A percentile compares a stretch with the other conserved stretches of the same genome.
phyloP scores from a whole-genome alignment of 2,888 invertebrate genomes.

The Penaeus monodon region DNA sequence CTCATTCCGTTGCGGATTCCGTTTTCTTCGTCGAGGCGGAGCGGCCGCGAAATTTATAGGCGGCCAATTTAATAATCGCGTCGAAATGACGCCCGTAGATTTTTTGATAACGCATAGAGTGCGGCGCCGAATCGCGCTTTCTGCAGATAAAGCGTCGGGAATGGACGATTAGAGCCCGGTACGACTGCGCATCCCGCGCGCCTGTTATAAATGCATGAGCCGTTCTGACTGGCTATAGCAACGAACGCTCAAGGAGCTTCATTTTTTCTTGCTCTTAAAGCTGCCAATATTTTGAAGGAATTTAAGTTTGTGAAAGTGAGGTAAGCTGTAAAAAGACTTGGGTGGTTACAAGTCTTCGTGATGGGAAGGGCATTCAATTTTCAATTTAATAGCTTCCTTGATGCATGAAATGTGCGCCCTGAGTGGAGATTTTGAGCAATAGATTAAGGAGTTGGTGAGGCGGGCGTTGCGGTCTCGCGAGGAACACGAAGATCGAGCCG shows the following conservation, averaged over 20 bases:
- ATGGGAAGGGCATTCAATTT: background rate
- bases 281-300: too few relatives aligned
- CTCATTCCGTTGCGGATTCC: constrained; percentile 15
- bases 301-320: constrained; percentile 5
- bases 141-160: background rate
- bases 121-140: background rate
- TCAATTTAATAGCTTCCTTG: constrained; percentile 13
- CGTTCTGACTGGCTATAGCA: too few relatives aligned
- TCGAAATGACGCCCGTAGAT: constrained; percentile 11
- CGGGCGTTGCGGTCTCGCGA: background rate
- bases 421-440: constrained; percentile 13
- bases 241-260: too few relatives aligned
- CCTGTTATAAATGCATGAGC: too few relatives aligned
- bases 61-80: constrained; percentile 1
- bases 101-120: constrained; percentile 6
- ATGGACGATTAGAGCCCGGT: background rate
- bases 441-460: constrained; percentile 2
- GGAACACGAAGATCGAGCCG: background rate
- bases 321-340: background rate
- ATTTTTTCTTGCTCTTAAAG: too few relatives aligned
- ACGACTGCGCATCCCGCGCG: background rate
- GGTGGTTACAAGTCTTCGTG: background rate
- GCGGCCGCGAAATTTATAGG: constrained; percentile 2
- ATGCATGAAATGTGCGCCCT: constrained; percentile 2
- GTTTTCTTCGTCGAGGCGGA: constrained; percentile 20